Conservation (phyloP, 2,113 vertebrate genomes). For the Ameiurus melas region DNA sequence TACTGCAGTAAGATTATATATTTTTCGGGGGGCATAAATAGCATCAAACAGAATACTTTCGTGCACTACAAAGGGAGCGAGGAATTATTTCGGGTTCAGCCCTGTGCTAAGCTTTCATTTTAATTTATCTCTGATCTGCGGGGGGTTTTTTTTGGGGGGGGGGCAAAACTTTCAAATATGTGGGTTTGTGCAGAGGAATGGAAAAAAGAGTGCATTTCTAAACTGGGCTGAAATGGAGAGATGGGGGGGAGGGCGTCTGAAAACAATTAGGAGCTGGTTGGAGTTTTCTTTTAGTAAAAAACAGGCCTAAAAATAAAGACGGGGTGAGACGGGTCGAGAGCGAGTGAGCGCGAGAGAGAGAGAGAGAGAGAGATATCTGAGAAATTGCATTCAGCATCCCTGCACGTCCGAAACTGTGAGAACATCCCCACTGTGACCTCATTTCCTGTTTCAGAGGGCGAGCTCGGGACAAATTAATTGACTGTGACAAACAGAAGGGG, state of each 20-base stretch:
- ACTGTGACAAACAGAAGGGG: neutral
- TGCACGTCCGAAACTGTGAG: constrained; percentile 2
- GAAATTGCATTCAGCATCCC: constrained; percentile 36
- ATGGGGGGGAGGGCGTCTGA: neutral
- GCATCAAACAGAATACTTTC: neutral
- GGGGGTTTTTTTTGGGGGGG: no score
- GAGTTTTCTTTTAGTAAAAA: constrained; percentile 39
- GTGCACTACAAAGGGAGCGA: neutral
- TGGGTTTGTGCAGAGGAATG: no score
- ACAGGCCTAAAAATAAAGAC: constrained; percentile 40
- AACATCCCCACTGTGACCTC: constrained; percentile 29
- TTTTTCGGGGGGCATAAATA: neutral
- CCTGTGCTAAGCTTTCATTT: neutral
- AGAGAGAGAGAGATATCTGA: neutral
- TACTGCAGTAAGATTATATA: neutral
- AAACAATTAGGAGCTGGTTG: constrained; percentile 35
- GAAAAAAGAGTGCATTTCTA: neutral
- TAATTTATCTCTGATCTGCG: neutral
- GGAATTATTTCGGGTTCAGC: neutral
- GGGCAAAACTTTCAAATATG: neutral
- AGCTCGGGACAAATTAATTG: neutral
- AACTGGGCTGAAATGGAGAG: neutral
- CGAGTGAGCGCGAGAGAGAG: neutral
- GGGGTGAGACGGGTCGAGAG: neutral
- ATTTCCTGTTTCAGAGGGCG: constrained; percentile 28